Evolutionary conservation across 2,113 vertebrate species (phyloP).

Genomic region (Ceyx cyanopectus): DNA sequence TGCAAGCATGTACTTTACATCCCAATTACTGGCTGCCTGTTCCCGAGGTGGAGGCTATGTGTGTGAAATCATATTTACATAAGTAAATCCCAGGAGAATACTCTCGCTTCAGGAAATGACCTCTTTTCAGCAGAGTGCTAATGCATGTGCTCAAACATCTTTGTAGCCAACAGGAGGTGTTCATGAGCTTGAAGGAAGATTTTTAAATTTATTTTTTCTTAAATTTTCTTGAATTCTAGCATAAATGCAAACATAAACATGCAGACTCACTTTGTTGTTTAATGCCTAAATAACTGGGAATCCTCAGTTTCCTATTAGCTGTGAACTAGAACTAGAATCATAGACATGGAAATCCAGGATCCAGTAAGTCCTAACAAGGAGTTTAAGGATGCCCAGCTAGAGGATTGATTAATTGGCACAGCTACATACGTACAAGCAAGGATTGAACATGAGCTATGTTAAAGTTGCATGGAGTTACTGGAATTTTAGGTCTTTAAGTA

Average conservation of each 20-base stretch:
- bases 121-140: slow-evolving; percentile 54
- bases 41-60: slow-evolving; percentile 19
- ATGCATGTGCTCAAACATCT: slow-evolving; percentile 47
- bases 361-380: background rate
- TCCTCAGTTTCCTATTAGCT: background rate
- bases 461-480: background rate
- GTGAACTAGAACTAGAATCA: background rate
- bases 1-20: background rate
- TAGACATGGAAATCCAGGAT: background rate
- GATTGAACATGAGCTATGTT: background rate
- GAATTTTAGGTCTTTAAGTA: background rate
- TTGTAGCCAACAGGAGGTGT: slow-evolving; percentile 33
- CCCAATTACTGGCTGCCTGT: background rate
- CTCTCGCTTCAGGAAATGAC: slow-evolving; percentile 63
- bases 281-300: background rate
- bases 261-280: background rate
- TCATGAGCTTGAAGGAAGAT: background rate
- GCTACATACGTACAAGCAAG: background rate
- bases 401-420: background rate
- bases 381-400: background rate
- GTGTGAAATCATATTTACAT: slow-evolving; percentile 56
- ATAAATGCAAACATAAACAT: background rate
- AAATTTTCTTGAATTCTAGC: background rate
- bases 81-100: slow-evolving; percentile 38
- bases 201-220: background rate